A percentile compares a stretch with the other conserved stretches of the same genome.
Evolutionary conservation across 2,113 vertebrate genomes (phyloP).

Genomic region (Herpetotheres cachinnans): DNA sequence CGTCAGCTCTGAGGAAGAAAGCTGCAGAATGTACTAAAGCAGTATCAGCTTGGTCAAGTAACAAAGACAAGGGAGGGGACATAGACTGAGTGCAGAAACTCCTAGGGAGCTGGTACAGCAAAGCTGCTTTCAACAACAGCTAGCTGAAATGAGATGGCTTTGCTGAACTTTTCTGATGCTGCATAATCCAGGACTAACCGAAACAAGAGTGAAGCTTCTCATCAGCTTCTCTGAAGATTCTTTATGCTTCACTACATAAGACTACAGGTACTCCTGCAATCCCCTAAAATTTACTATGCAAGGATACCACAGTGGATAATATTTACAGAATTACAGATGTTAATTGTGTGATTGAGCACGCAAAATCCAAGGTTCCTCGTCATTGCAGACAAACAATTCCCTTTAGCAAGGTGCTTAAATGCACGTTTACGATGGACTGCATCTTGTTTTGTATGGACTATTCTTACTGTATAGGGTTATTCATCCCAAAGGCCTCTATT

Average conservation of each 20-base stretch:
- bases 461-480: neutral
- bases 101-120: neutral
- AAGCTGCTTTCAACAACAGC: neutral
- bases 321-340: neutral
- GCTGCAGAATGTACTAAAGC: neutral
- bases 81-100: neutral
- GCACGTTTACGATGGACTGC: neutral
- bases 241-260: neutral
- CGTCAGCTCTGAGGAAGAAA: neutral
- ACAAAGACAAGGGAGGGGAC: neutral
- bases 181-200: neutral
- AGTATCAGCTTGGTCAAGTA: neutral
- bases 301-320: neutral
- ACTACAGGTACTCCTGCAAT: neutral
- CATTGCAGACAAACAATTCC: neutral
- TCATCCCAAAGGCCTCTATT: neutral
- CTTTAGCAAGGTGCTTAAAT: neutral
- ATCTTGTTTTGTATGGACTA: fast-evolving
- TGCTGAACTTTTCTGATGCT: neutral
- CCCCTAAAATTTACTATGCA: neutral
- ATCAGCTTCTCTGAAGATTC: neutral
- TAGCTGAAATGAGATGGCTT: neutral
- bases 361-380: neutral
- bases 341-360: neutral
- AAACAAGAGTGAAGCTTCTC: neutral